Conservation (phyloP, 1,140 invertebrate genomes). For the Tribolium madens region DNA sequence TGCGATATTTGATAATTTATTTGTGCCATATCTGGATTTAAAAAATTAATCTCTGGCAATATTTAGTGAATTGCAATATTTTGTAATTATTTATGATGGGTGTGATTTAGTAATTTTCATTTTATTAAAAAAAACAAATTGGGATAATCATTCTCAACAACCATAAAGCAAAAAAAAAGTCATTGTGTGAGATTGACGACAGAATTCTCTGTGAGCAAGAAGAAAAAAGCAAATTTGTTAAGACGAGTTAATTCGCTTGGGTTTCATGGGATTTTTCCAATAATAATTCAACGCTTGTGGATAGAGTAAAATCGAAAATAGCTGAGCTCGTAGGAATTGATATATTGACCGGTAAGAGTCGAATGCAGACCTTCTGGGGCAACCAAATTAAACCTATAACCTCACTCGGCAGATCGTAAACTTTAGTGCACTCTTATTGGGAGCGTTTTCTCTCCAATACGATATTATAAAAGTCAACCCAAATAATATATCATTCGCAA, state of each 20-base stretch:
- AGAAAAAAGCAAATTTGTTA: slow-evolving; percentile 28
- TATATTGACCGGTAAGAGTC: slow-evolving; percentile 38
- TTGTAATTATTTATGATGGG: no score
- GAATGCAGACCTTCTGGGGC: slow-evolving; percentile 37
- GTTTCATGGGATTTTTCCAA: slow-evolving; percentile 34
- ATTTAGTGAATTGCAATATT: no score
- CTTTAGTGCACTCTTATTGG: slow-evolving; percentile 52
- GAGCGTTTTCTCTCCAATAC: slow-evolving; percentile 50
- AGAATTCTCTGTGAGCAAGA: neutral
- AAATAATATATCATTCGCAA: slow-evolving; percentile 48
- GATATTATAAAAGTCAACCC: slow-evolving; percentile 53
- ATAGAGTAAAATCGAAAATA: slow-evolving; percentile 32
- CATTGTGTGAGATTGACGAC: neutral
- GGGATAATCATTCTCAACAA: no score
- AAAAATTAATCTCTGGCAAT: no score
- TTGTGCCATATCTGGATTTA: no score
- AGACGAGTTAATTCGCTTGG: slow-evolving; percentile 32
- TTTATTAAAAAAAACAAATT: no score
- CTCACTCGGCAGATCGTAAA: slow-evolving; percentile 52
- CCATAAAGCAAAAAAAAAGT: no score
- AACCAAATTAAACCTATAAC: slow-evolving; percentile 43
- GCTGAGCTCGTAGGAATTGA: slow-evolving; percentile 35
- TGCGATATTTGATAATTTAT: no score
- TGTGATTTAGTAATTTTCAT: no score
- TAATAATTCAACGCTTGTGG: slow-evolving; percentile 22